Evolutionary conservation across 1,140 invertebrate genomes (phyloP).

Genomic region (Drosophila pandora): DNA sequence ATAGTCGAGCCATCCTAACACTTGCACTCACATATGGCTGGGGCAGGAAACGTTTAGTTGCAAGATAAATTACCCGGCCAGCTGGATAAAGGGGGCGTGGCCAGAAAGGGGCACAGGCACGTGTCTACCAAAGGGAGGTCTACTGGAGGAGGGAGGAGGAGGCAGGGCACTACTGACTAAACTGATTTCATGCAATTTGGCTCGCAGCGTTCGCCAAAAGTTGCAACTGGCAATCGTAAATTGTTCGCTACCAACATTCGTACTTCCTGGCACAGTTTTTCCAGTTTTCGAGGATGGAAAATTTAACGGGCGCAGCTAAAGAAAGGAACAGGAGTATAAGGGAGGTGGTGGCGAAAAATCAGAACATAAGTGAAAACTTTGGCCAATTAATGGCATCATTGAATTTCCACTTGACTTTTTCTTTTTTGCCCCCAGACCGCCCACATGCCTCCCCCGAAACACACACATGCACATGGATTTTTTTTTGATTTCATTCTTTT

Average conservation of each 20-base stretch:
- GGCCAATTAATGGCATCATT: slow-evolving; percentile 83
- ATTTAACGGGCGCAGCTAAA: background rate
- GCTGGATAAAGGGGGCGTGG: slow-evolving; percentile 34
- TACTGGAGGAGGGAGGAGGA: slow-evolving; percentile 6
- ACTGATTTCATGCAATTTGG: slow-evolving; percentile 81
- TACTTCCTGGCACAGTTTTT: slow-evolving; percentile 77
- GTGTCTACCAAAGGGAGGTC: slow-evolving; percentile 9
- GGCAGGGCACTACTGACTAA: slow-evolving; percentile 64
- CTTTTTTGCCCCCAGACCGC: slow-evolving; percentile 17
- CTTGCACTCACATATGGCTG: slow-evolving; percentile 43
- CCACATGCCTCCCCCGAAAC: background rate
- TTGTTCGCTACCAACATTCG: slow-evolving; percentile 72
- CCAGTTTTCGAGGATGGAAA: background rate
- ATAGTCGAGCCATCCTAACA: slow-evolving; percentile 31
- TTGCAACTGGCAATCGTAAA: slow-evolving; percentile 73
- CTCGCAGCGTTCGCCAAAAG: slow-evolving; percentile 70
- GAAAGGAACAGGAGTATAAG: slow-evolving; percentile 24
- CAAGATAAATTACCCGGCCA: slow-evolving; percentile 72
- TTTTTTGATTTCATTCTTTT: slow-evolving; percentile 29
- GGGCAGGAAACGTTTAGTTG: slow-evolving; percentile 73
- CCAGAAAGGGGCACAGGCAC: slow-evolving; percentile 5
- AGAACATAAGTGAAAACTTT: slow-evolving; percentile 83
- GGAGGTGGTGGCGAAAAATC: slow-evolving; percentile 59
- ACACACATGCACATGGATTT: slow-evolving; percentile 4
- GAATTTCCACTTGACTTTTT: slow-evolving; percentile 82